Percentiles rank a stretch among this genome's conserved stretches.
Conservation (phyloP, 2,113 vertebrate genomes). For the Platysternon megacephalum region DNA sequence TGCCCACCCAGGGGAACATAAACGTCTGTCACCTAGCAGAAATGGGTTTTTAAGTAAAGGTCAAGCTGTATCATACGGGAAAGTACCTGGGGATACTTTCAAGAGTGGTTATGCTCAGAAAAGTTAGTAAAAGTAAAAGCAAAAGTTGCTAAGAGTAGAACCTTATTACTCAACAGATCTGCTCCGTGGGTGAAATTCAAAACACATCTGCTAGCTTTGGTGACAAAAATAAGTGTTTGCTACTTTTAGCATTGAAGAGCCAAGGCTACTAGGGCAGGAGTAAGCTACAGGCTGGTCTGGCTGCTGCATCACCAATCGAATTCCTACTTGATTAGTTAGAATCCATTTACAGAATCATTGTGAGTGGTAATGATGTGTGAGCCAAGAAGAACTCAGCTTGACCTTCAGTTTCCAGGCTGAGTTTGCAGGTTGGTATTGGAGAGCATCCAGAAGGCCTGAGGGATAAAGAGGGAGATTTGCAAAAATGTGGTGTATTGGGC, state of each 20-base stretch:
- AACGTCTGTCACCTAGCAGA: neutral
- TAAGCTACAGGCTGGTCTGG: neutral
- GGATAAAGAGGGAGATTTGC: neutral
- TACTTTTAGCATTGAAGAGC: neutral
- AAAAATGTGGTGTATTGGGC: neutral
- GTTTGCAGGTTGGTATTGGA: neutral
- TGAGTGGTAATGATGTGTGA: neutral
- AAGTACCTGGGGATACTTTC: neutral
- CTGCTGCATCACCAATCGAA: neutral
- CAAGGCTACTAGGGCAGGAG: neutral
- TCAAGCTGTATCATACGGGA: neutral
- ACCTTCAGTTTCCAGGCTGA: neutral
- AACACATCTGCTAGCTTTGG: neutral
- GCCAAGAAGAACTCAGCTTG: neutral
- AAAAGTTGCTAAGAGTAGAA: neutral
- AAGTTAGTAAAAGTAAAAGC: neutral
- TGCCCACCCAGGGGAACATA: neutral
- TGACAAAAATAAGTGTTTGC: neutral
- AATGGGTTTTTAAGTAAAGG: neutral
- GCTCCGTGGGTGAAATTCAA: neutral
- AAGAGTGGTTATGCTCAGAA: neutral
- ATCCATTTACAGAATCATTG: neutral
- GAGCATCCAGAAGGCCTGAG: neutral
- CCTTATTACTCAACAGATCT: neutral
- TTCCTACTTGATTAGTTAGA: neutral